Conservation (phyloP, 2,888 invertebrate genomes). For the Eupithecia insigniata region DNA sequence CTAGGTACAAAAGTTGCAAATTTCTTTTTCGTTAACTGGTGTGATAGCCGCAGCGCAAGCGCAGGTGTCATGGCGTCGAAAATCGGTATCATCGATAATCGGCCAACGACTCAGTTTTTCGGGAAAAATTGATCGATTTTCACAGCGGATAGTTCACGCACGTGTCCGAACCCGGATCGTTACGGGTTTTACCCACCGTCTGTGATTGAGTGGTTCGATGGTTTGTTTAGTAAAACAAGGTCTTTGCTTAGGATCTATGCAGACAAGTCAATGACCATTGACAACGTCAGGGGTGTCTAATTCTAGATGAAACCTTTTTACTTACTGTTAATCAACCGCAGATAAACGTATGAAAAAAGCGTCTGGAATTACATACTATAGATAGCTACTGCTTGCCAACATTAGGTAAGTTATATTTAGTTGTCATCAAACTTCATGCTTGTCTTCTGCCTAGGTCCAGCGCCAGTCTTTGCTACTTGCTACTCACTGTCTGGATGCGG, state of each 20-base stretch:
- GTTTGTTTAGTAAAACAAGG: constrained; percentile 56
- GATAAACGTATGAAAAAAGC: background rate
- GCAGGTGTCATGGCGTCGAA: constrained; percentile 73
- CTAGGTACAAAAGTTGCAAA: no score
- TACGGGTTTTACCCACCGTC: constrained; percentile 65
- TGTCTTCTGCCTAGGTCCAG: no score
- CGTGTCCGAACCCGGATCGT: constrained; percentile 66
- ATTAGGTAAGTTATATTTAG: background rate
- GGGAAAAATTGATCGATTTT: constrained; percentile 79
- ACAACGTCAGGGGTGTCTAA: background rate
- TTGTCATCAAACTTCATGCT: background rate
- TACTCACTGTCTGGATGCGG: no score
- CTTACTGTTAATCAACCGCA: no score
- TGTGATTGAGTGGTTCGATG: constrained; percentile 57
- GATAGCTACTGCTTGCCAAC: background rate
- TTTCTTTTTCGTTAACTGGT: no score
- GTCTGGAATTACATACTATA: background rate
- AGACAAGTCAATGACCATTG: background rate
- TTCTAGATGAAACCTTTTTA: background rate
- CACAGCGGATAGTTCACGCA: constrained; percentile 82
- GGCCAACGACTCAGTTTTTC: constrained; percentile 73
- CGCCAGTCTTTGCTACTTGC: no score
- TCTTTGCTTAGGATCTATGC: constrained; percentile 23
- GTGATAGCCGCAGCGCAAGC: constrained; percentile 61
- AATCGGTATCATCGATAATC: constrained; percentile 70